Base-by-base conservation (phyloP, 2,888 invertebrate genomes). In the Corbicula japonica region DNA sequence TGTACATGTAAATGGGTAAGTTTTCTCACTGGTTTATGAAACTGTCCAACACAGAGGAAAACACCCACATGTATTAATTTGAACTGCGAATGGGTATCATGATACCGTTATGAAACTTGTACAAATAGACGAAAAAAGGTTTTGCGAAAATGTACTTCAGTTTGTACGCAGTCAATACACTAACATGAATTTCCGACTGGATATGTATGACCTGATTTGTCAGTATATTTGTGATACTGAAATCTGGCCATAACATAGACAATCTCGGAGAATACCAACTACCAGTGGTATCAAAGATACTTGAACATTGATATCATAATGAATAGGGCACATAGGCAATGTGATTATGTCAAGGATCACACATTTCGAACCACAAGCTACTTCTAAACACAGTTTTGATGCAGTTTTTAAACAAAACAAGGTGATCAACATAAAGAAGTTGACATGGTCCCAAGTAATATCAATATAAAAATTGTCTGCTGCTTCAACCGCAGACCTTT, bases 371-470 rank as follows among this genome's bases (percentile, higher is more conserved):
- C 50, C 23, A 35, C 41, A 35, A 2, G 66, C 52, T 21, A 66
- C 32, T 66, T 66, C 66, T 52, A 66, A 35, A 28, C 30, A 21
- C n/a, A 52, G 35, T 23, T 8, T n/a, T 30, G 50, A 35, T 23
- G 35, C 4, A 21, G 26, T 21, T 52, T 30, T 18, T 10, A 50
- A 52, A n/a, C 50, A 8, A 10, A 18, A 23, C 38, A 52, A 30
- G 5, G 21, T 3, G 0, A n/a, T 23, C 8, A 72, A 44, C 8
- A 72, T 5, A 5, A 72, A 0, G 34, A 72, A 62, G 30, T 52
- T 50, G 6, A 44, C 54, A 28, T 72, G 50, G 4, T 72, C 62
- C 54, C 60, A 72, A 30, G 54, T 1, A 63, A 35, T 5, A 26
- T 54, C 6, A 54, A 12, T 8, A 3, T 54, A 18, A 30, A 54